phyloP scores from a whole-genome alignment of 2,113 vertebrate species.

The Chloebia gouldiae region DNA sequence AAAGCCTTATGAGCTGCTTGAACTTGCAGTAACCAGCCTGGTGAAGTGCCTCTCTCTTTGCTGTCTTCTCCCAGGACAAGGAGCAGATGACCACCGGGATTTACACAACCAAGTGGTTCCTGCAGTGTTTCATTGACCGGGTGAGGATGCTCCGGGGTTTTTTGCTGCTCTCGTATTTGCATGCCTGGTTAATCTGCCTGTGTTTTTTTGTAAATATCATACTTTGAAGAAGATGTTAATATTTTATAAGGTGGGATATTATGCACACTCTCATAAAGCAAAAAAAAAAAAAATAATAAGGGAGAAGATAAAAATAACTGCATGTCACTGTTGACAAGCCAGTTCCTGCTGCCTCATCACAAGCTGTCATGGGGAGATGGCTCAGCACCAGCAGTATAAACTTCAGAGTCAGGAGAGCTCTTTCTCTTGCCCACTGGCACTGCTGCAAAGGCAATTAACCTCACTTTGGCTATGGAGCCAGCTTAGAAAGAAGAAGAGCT shows the following conservation, averaged over 20 bases:
- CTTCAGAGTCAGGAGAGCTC: not conserved
- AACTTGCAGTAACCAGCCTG: not conserved
- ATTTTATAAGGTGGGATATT: not conserved
- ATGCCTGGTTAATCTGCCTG: not conserved
- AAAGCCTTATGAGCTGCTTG: not conserved
- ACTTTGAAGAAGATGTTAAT: not conserved
- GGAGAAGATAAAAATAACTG: not conserved
- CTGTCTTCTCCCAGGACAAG: constrained; percentile 78
- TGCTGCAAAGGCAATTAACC: not conserved
- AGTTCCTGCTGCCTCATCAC: not conserved
- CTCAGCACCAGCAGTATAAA: not conserved
- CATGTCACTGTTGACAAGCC: not conserved
- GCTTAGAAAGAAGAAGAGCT: not conserved
- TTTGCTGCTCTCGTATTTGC: not conserved
- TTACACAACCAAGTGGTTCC: constrained; percentile 96
- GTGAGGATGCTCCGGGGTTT: constrained; percentile 65
- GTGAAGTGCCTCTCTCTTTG: not conserved
- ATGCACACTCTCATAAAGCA: not conserved
- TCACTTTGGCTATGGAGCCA: not conserved
- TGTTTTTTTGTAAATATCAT: not conserved
- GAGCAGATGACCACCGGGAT: constrained; percentile 92
- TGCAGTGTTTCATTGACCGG: constrained; percentile 93
- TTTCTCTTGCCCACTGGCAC: not conserved
- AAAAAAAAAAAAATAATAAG: not conserved
- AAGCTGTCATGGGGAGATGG: not conserved